Evolutionary conservation across 37 sponge, comb jelly and placozoan species (phyloP).

Genomic region (Ephydatia muelleri): DNA sequence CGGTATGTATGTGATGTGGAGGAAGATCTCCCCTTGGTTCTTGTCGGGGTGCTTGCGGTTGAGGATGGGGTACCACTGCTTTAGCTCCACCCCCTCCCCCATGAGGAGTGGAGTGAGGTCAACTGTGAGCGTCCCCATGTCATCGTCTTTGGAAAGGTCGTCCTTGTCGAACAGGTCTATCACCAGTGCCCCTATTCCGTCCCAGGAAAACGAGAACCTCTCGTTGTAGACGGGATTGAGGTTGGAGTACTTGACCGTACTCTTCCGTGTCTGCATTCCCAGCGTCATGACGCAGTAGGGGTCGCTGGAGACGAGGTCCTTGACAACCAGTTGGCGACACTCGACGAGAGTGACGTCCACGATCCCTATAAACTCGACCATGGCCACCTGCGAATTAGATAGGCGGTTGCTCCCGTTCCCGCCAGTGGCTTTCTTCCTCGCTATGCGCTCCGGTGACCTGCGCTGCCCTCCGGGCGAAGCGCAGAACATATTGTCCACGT

Average conservation of each 20-base stretch:
- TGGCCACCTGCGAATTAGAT: slow-evolving; percentile 25
- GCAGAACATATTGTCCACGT: slow-evolving; percentile 67
- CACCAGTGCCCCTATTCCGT: slow-evolving; percentile 60
- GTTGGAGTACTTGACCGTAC: slow-evolving; percentile 55
- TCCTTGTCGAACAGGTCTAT: slow-evolving; percentile 82
- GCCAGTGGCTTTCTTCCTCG: slow-evolving; percentile 6
- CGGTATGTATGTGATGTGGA: slow-evolving; percentile 38
- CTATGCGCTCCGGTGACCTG: slow-evolving; percentile 58
- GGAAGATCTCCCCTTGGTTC: slow-evolving; percentile 63
- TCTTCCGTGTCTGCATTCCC: slow-evolving; percentile 70
- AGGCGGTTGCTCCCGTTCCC: neutral
- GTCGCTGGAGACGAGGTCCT: slow-evolving; percentile 71
- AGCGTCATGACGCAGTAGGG: slow-evolving; percentile 73
- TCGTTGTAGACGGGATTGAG: slow-evolving; percentile 79
- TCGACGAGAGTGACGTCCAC: slow-evolving; percentile 61
- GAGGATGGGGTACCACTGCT: slow-evolving; percentile 60
- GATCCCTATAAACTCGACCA: slow-evolving; percentile 84
- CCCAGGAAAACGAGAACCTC: slow-evolving; percentile 81
- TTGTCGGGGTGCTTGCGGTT: slow-evolving; percentile 68
- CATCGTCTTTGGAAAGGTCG: slow-evolving; percentile 67
- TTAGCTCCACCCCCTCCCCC: slow-evolving; percentile 15
- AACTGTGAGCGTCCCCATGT: slow-evolving; percentile 69
- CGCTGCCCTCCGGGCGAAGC: slow-evolving; percentile 19
- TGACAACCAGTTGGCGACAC: slow-evolving; percentile 48
- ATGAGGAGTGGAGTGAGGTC: slow-evolving; percentile 39